Conservation (phyloP, 2,888 invertebrate genomes). For the Leptinotarsa peninsularis region DNA sequence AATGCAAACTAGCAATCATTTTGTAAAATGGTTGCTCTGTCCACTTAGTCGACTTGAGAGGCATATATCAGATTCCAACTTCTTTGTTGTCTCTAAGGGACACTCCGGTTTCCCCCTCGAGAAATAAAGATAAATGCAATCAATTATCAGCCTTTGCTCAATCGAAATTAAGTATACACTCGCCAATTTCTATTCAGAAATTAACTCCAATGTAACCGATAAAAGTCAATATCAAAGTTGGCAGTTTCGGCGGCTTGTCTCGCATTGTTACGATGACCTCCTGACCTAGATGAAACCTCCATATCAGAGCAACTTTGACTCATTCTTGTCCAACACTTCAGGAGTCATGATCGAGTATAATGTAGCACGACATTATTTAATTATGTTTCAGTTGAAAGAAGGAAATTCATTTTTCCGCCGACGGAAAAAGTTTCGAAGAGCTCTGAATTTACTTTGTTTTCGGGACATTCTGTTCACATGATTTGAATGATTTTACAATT, state of each 20-base stretch:
- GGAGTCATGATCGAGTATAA: background rate
- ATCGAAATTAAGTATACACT: slow-evolving; percentile 1
- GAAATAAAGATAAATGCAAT: background rate
- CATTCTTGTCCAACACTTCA: slow-evolving; percentile 2
- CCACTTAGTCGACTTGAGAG: too few relatives aligned
- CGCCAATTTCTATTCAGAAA: background rate
- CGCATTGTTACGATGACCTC: slow-evolving; percentile 48
- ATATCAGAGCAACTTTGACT: background rate
- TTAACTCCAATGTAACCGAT: slow-evolving; percentile 8
- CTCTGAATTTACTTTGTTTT: background rate
- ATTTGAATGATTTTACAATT: too few relatives aligned
- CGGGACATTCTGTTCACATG: too few relatives aligned
- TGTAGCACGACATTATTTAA: background rate
- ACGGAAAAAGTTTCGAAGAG: background rate
- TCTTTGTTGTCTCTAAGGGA: too few relatives aligned
- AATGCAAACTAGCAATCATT: too few relatives aligned
- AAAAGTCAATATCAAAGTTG: slow-evolving; percentile 1
- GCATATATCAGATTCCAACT: too few relatives aligned
- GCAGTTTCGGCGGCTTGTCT: slow-evolving; percentile 45
- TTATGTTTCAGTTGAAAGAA: background rate
- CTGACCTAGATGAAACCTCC: slow-evolving; percentile 41
- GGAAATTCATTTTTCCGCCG: background rate
- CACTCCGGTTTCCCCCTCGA: background rate
- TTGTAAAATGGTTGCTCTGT: too few relatives aligned
- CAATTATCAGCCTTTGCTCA: background rate